A percentile compares a stretch with the other conserved stretches of the same genome.
These are phyloP conservation scores for Microcebus tavaratra DNA, from an alignment of 2,113 vertebrate species.

Conservation along the genomic window DNA sequence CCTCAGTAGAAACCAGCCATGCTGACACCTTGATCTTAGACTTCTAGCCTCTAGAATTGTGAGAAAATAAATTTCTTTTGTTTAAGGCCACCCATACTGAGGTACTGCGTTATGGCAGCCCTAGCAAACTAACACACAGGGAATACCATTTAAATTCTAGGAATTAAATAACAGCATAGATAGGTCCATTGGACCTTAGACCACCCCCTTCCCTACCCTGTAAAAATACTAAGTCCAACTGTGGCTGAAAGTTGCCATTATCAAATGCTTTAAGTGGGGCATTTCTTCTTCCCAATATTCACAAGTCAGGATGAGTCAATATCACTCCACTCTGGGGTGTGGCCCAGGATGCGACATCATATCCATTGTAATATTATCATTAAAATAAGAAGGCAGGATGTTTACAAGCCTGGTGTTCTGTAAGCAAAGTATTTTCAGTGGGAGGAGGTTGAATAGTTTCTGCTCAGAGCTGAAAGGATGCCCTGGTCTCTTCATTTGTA, in stretches of 20 bases:
- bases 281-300: conserved; percentile 37
- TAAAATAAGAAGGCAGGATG: conserved; percentile 69
- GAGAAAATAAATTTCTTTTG: conserved; percentile 13
- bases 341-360: conserved; percentile 40
- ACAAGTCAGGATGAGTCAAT: conserved; percentile 49
- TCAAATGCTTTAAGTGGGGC: neutral
- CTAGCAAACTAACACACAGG: neutral
- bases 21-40: neutral
- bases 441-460: conserved; percentile 55
- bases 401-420: conserved; percentile 54
- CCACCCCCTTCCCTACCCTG: too few species aligned
- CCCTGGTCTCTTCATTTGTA: conserved; percentile 12
- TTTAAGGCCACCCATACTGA: neutral
- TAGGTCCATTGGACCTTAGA: neutral
- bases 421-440: conserved; percentile 52
- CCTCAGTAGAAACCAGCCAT: neutral
- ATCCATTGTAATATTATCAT: conserved; percentile 62
- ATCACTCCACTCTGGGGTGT: conserved; percentile 71
- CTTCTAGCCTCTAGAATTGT: neutral
- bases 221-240: neutral
- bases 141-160: neutral
- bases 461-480: conserved; percentile 24
- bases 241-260: neutral
- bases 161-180: neutral
- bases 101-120: neutral